Base-by-base conservation (phyloP, 2,113 vertebrate species). In the Oncorhynchus nerka region DNA sequence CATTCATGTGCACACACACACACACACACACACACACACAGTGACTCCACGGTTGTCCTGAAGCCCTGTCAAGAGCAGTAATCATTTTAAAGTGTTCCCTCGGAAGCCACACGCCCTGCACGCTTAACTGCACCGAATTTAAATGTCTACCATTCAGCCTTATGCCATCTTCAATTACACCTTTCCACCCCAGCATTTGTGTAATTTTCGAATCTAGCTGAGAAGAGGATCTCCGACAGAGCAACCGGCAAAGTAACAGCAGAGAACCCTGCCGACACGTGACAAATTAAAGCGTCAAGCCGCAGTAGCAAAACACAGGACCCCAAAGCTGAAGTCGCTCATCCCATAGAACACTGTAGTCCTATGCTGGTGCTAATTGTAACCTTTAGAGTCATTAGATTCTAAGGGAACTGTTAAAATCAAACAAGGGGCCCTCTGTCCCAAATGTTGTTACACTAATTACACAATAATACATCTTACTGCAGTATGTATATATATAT, bases 91-190 rank as follows among this genome's bases (percentile, higher is more conserved):
- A 91, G 92, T 87, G 92, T 95, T 83, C 93, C 95, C 94, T 95
- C 91, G 76, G 93, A 89, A 94, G 92, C 94, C 95, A 93, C 94
- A 96, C 89, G 89, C 94, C 95, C 95, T 94, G 92, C 90, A 80
- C 94, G 93, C 96, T 96, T 94, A 96, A 95, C 94, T 93, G 93
- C 94, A 94, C 93, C 95, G 95, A 95, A 96, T 97, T 98, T 96
- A 96, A 97, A 95, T 94, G 96, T 96, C 96, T 97, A 94, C 96
- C 93, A 95, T 97, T 97, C 94, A 97, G 94, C 95, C 94, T 95
- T 95, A 97, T 97, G 94, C 96, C 94, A 95, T 98, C 95, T 96
- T 98, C 96, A 97, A 97, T 98, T 99, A 97, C 95, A 98, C 96
- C 97, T 97, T 97, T 97, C 94, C 94, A 97, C 94, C 95, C 96